Percentiles rank a stretch among this genome's conserved stretches.
Evolutionary conservation across 2,888 invertebrate species (phyloP).

Genomic region (Trichogramma dendrolimi): DNA sequence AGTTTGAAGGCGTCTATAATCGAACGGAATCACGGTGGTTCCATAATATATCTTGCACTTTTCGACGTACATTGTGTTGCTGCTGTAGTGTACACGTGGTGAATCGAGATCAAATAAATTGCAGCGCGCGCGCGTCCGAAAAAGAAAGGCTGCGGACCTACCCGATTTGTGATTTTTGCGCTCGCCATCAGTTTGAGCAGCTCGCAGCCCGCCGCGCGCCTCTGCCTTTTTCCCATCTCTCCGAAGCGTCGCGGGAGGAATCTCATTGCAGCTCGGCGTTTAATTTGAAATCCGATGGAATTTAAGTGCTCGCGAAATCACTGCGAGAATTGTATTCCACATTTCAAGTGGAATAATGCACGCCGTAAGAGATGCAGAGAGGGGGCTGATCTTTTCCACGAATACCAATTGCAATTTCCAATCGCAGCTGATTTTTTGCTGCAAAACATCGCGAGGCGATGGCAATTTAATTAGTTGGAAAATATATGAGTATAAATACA

Average conservation of each 20-base stretch:
- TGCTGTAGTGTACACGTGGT: slow-evolving; percentile 15
- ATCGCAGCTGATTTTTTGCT: too few relatives aligned
- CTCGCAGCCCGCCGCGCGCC: background rate
- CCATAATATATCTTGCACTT: slow-evolving; percentile 7
- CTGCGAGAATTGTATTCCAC: too few relatives aligned
- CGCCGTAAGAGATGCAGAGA: too few relatives aligned
- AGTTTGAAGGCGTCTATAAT: slow-evolving; percentile 13
- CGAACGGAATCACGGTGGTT: slow-evolving; percentile 30
- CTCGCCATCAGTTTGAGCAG: slow-evolving; percentile 1
- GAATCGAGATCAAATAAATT: slow-evolving; percentile 35
- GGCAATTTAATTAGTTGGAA: too few relatives aligned
- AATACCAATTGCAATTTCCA: too few relatives aligned
- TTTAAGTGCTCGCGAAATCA: too few relatives aligned
- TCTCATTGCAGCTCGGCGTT: background rate
- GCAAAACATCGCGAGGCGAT: too few relatives aligned
- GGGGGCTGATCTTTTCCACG: too few relatives aligned
- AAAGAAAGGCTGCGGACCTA: slow-evolving; percentile 2
- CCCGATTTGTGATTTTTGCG: background rate
- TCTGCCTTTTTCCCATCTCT: background rate
- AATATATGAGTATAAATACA: too few relatives aligned
- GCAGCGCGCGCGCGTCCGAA: slow-evolving; percentile 30
- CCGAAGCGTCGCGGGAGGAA: background rate
- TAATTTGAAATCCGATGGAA: background rate
- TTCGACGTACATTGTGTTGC: background rate
- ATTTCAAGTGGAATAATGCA: too few relatives aligned